phyloP scores from a whole-genome alignment of 2,113 vertebrate species.

The Piaya cayana region DNA sequence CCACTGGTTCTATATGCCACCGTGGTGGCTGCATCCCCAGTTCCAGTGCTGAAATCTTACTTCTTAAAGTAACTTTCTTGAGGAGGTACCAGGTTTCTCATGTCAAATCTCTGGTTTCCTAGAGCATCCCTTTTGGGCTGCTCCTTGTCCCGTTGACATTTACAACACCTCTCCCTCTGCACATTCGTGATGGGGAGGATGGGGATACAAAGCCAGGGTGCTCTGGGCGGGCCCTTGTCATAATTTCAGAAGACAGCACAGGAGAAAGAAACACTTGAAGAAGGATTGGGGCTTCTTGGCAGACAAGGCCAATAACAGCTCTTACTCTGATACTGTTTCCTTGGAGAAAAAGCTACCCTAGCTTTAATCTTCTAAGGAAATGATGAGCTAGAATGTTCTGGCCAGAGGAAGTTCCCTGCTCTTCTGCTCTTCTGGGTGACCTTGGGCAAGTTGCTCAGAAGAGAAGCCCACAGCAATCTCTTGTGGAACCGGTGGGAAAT shows the following conservation, averaged over 20 bases:
- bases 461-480: background rate
- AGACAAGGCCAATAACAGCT: background rate
- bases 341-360: background rate
- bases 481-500: background rate
- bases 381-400: background rate
- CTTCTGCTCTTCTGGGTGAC: background rate
- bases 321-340: background rate
- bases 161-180: background rate
- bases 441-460: background rate
- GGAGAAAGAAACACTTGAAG: background rate
- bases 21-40: rapidly evolving
- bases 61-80: background rate
- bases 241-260: background rate
- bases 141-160: background rate
- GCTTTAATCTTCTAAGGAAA: background rate
- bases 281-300: background rate
- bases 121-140: background rate
- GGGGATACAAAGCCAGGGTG: background rate
- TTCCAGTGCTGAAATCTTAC: background rate
- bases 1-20: rapidly evolving
- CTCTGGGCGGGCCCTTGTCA: background rate
- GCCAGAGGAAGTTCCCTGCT: background rate
- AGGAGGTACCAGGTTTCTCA: background rate
- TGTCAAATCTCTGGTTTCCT: background rate
- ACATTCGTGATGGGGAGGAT: background rate